phyloP scores from a whole-genome alignment of 1,140 invertebrate species.

The Nasonia giraulti region DNA sequence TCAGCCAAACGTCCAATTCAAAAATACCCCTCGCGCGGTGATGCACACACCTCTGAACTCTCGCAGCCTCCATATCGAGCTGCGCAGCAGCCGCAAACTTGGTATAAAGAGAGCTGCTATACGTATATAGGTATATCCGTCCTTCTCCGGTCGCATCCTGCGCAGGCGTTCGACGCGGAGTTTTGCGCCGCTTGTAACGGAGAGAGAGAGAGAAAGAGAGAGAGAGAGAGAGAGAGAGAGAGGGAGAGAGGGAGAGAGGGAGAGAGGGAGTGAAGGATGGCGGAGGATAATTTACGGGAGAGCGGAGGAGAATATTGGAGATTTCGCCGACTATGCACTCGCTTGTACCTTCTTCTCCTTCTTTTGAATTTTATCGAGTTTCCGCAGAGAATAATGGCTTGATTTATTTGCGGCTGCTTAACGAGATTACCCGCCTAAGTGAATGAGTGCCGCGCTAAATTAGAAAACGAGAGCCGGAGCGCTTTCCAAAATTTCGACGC shows the following conservation, averaged over 20 bases:
- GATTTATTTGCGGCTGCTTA: background rate
- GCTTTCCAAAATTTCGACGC: too few relatives aligned
- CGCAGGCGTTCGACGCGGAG: conserved; percentile 3
- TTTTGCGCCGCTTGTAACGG: background rate
- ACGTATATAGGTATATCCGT: background rate
- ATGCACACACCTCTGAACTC: background rate
- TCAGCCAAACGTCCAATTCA: background rate
- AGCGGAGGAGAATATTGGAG: background rate
- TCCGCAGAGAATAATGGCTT: background rate
- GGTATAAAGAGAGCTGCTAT: background rate
- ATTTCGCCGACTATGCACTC: background rate
- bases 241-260: too few relatives aligned
- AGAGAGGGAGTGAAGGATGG: conserved; percentile 1
- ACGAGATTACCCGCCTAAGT: background rate
- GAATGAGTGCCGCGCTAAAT: too few relatives aligned
- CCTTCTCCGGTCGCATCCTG: background rate
- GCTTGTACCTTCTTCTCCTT: background rate
- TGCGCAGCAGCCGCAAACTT: background rate
- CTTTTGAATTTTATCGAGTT: background rate
- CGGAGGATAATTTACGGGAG: conserved; percentile 25
- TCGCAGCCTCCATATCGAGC: background rate
- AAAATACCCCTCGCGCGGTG: background rate
- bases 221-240: too few relatives aligned
- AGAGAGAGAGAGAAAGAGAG: too few relatives aligned
- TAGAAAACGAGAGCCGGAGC: too few relatives aligned